Evolutionary conservation across 2,797 vertebrate species (phyloP).

Genomic region (Clarias laeviceps): DNA sequence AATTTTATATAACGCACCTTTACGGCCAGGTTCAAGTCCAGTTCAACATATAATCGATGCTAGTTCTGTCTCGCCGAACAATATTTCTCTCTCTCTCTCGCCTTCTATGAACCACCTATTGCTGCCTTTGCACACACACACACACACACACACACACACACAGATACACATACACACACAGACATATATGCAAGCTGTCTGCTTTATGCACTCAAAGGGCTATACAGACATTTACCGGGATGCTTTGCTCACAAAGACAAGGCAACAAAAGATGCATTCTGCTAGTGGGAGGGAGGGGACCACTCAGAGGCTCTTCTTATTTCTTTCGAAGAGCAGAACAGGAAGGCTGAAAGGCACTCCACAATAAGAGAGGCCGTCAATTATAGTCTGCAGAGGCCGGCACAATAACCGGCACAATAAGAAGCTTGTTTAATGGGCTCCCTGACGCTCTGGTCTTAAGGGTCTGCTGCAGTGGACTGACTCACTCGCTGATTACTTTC

Average conservation of each 20-base stretch:
- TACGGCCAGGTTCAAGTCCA: constrained; percentile 21
- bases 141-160: background rate
- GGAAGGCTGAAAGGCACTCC: constrained; percentile 45
- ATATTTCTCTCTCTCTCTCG: background rate
- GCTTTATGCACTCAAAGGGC: constrained; percentile 30
- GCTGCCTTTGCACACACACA: constrained; percentile 1
- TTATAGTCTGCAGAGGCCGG: constrained; percentile 40
- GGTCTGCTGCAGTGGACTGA: constrained; percentile 38
- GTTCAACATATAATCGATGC: constrained; percentile 34
- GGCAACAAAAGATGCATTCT: constrained; percentile 45
- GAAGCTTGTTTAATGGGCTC: constrained; percentile 44
- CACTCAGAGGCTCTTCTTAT: constrained; percentile 33
- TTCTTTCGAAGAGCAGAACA: constrained; percentile 43
- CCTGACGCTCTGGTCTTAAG: constrained; percentile 35
- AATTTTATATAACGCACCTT: constrained; percentile 11
- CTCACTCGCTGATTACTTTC: constrained; percentile 45
- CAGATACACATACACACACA: background rate
- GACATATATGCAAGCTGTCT: background rate
- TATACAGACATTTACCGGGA: constrained; percentile 24
- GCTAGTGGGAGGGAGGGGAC: constrained; percentile 24
- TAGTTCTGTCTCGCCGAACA: background rate
- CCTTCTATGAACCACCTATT: background rate
- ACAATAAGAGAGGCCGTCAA: constrained; percentile 50
- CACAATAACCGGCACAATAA: constrained; percentile 43
- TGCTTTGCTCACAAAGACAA: constrained; percentile 36